Base-by-base conservation (phyloP, 2,888 invertebrate genomes). In the Chironomus riparius region DNA sequence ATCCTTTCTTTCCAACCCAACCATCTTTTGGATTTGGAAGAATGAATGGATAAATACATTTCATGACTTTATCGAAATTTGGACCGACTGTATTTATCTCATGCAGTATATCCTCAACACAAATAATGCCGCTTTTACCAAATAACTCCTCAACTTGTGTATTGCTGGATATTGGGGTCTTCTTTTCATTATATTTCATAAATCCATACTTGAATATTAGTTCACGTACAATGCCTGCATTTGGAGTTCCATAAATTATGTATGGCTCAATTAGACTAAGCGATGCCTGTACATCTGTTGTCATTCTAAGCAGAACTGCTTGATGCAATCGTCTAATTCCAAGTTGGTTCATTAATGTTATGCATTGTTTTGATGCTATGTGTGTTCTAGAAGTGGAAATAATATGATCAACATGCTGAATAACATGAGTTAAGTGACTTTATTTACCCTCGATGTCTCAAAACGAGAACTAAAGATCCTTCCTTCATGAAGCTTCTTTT, bases 41-140 rank as follows among this genome's bases (percentile, higher is more conserved):
- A 24, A 76, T 15, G 78, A 84, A 84, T 3, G 83, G 77, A 68
- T 82, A 81, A 6, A 84, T 78, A 47, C 83, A 82, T 2, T 80
- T 77, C 2, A 78, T 81, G 1, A 83, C 83, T 1, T 79, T 79
- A 21, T 80, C 80, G 72, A 84, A 84, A 76, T 84, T 82, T 0
- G 82, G 80, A 0, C 84, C 84, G 12, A 83, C 83, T 5, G 83
- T 83, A 47, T 80, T 83, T 12, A 84, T 80, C 78, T 84, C 84
- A 77, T 84, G 85, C 10, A 84, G 83, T 21, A 84, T 82, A 78
- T 84, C 84, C 77, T 84, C 84, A 77, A 84, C 79, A 77, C 84
- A 84, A 70, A 84, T 84, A 0, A 84, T 81, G 12, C 84, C 85
- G 76, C 82, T 79, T 0, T 81, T 80, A 3, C 84, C 85, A 24